Percentiles rank a stretch among this genome's conserved stretches.
phyloP scores from a whole-genome alignment of 2,888 invertebrate genomes.

The Allolobophora icterica region DNA sequence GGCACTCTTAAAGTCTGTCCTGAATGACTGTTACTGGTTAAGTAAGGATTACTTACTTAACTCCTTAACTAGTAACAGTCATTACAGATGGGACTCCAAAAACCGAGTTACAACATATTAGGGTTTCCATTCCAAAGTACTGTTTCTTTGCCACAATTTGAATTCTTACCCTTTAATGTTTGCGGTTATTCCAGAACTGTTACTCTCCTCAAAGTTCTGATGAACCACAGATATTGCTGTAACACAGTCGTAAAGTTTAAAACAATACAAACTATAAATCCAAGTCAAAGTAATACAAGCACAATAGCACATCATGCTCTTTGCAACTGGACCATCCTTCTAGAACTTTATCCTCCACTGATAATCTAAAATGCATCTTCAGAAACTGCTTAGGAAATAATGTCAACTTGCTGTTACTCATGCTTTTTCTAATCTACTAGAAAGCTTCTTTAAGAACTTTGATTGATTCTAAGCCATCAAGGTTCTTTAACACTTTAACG shows the following conservation, averaged over 20 bases:
- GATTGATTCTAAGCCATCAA: too few relatives aligned
- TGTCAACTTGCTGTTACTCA: too few relatives aligned
- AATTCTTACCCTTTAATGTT: not conserved
- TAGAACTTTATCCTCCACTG: too few relatives aligned
- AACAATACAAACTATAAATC: not conserved
- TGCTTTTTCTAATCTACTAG: too few relatives aligned
- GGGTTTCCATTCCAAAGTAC: not conserved
- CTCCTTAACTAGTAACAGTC: not conserved
- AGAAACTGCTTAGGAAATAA: too few relatives aligned
- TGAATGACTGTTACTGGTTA: not conserved
- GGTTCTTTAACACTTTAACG: too few relatives aligned
- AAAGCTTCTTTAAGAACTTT: too few relatives aligned
- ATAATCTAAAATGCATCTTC: too few relatives aligned
- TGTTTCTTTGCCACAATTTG: not conserved
- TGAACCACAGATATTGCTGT: not conserved
- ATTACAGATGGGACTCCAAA: not conserved
- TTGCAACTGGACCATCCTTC: too few relatives aligned
- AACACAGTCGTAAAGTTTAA: not conserved
- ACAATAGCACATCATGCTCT: not conserved
- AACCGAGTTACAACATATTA: not conserved
- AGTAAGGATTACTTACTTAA: not conserved
- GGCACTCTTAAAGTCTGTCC: not conserved
- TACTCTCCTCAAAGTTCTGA: conserved; percentile 7
- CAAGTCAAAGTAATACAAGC: conserved; percentile 8
- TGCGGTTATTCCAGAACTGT: not conserved